Percentiles rank a stretch among this genome's conserved stretches.
phyloP scores from a whole-genome alignment of 2,797 vertebrate genomes.

The Pachyuromys duprasi region DNA sequence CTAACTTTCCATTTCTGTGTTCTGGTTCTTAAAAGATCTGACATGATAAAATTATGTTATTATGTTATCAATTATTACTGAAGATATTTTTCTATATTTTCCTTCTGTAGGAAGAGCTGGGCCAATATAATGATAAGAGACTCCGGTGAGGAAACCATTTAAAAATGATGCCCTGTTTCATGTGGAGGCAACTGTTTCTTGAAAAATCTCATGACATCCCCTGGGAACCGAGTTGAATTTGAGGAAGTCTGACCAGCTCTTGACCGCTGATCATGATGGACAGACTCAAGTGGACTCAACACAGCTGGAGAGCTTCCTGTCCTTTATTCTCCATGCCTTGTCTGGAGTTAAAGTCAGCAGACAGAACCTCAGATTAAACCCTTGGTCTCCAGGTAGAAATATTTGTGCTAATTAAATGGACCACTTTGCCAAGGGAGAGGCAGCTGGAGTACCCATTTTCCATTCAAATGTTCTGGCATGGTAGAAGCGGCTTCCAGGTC shows the following conservation, averaged over 20 bases:
- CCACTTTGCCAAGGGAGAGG: constrained; percentile 89
- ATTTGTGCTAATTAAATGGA: constrained; percentile 93
- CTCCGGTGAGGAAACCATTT: constrained; percentile 75
- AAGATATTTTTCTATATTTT: constrained; percentile 60
- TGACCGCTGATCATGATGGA: constrained; percentile 89
- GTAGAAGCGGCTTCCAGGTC: constrained; percentile 88
- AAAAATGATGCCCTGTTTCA: constrained; percentile 87
- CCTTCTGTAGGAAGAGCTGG: neutral
- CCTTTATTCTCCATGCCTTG: constrained; percentile 68
- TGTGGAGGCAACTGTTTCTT: constrained; percentile 91
- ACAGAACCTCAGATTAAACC: constrained; percentile 94
- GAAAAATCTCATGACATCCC: constrained; percentile 79
- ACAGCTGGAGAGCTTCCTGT: constrained; percentile 83
- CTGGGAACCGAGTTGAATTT: constrained; percentile 84
- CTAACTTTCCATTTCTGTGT: constrained; percentile 40
- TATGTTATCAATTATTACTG: neutral
- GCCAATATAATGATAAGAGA: constrained; percentile 25
- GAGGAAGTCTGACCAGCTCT: constrained; percentile 90
- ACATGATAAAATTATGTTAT: neutral
- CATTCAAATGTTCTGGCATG: constrained; percentile 88
- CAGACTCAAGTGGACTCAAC: constrained; percentile 93
- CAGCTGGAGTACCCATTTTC: constrained; percentile 88
- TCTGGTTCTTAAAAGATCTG: constrained; percentile 46
- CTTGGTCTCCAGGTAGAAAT: constrained; percentile 94
- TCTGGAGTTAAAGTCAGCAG: constrained; percentile 92